Evolutionary conservation across 2,113 vertebrate genomes (phyloP).

Genomic region (Stegastes partitus): DNA sequence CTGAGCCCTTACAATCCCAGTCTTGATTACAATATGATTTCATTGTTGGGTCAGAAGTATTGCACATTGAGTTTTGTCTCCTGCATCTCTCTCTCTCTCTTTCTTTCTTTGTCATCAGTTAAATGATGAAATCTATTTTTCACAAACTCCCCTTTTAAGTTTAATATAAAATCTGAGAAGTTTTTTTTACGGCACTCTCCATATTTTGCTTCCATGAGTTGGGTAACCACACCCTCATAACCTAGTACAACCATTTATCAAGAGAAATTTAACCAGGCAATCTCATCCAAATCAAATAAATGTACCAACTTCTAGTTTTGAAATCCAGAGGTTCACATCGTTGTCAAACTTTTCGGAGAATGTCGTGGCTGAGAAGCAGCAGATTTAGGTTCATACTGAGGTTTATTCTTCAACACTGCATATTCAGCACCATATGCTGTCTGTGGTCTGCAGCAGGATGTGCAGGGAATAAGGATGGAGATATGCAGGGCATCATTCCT

Average conservation of each 20-base stretch:
- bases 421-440: conserved; percentile 61
- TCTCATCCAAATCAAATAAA: conserved; percentile 3
- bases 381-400: conserved; percentile 8
- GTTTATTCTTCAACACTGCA: conserved; percentile 36
- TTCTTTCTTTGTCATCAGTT: conserved; percentile 20
- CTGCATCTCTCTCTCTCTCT: conserved; percentile 7
- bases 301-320: not conserved
- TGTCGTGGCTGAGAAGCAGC: conserved; percentile 2
- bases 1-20: conserved; percentile 44
- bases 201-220: not conserved
- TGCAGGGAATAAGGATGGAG: conserved; percentile 47
- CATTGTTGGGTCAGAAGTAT: conserved; percentile 26
- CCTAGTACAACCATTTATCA: conserved; percentile 1
- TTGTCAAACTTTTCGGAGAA: conserved; percentile 13
- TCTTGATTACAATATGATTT: conserved; percentile 36
- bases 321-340: conserved; percentile 1
- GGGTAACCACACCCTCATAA: no score
- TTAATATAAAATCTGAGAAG: conserved; percentile 8
- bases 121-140: conserved; percentile 22
- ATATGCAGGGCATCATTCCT: conserved; percentile 26
- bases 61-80: conserved; percentile 37
- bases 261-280: not conserved
- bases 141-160: conserved; percentile 13
- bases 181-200: conserved; percentile 1
- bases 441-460: conserved; percentile 46